These are phyloP conservation scores for Oreocharis arfaki DNA, from an alignment of 2,113 vertebrate genomes.

Conservation along the genomic window DNA sequence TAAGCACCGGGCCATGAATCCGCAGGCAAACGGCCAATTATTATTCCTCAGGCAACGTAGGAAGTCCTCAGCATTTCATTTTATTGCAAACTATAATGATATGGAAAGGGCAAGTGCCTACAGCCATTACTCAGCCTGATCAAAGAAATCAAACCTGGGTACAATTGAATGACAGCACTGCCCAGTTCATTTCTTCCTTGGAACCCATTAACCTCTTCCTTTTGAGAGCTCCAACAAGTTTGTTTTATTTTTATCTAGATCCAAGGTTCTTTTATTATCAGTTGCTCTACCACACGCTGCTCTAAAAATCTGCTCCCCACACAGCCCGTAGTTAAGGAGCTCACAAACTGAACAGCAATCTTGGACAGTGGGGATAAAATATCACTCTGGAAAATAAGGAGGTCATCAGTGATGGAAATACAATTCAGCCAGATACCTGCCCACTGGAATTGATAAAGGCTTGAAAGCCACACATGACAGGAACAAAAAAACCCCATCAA, in stretches of 20 bases:
- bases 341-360: conserved; percentile 34
- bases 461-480: neutral
- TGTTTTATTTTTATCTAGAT: conserved; percentile 23
- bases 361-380: neutral
- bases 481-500: neutral
- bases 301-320: conserved; percentile 15
- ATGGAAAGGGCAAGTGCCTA: conserved; percentile 57
- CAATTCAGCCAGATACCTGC: neutral
- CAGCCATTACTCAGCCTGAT: conserved; percentile 56
- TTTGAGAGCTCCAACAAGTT: conserved; percentile 2
- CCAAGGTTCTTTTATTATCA: conserved; percentile 46
- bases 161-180: conserved; percentile 39
- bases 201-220: conserved; percentile 66
- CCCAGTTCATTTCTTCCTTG: conserved; percentile 32
- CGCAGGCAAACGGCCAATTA: conserved; percentile 18
- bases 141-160: conserved; percentile 51
- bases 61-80: conserved; percentile 26
- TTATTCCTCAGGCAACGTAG: neutral
- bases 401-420: neutral
- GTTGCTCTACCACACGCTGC: neutral
- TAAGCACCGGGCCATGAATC: neutral
- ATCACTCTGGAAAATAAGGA: conserved; percentile 27
- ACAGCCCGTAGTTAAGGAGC: neutral
- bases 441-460: neutral
- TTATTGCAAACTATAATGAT: conserved; percentile 48